These are phyloP conservation scores for Eudyptes chrysolophus DNA, from an alignment of 2,113 vertebrate genomes.

Conservation along the genomic window DNA sequence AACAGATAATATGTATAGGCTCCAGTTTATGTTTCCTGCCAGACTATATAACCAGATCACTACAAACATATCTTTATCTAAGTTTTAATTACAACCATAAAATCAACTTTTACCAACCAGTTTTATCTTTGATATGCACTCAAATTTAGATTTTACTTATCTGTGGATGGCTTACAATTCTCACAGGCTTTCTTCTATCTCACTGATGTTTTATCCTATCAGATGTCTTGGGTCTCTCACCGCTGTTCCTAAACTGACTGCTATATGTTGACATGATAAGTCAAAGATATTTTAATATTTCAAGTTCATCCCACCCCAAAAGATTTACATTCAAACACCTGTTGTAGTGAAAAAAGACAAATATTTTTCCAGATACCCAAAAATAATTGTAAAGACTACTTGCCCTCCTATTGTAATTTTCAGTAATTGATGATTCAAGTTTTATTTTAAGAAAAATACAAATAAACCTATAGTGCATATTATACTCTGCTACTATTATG, in stretches of 20 bases:
- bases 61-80: neutral
- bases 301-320: neutral
- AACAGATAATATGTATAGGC: neutral
- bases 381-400: neutral
- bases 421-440: neutral
- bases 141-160: neutral
- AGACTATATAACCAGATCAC: neutral
- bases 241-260: neutral
- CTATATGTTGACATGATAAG: neutral
- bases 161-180: neutral
- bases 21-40: neutral
- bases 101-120: neutral
- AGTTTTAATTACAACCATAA: neutral
- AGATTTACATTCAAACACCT: neutral
- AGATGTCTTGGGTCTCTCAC: neutral
- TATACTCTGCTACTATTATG: neutral
- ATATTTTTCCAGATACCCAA: neutral
- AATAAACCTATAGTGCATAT: neutral
- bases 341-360: neutral
- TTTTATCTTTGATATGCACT: neutral
- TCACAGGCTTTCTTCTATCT: neutral
- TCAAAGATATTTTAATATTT: neutral
- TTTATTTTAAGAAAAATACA: neutral
- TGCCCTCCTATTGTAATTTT: neutral
- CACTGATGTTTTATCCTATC: neutral